These are phyloP conservation scores for Bombus pyrosoma DNA, from an alignment of 1,140 invertebrate species.

Conservation along the genomic window DNA sequence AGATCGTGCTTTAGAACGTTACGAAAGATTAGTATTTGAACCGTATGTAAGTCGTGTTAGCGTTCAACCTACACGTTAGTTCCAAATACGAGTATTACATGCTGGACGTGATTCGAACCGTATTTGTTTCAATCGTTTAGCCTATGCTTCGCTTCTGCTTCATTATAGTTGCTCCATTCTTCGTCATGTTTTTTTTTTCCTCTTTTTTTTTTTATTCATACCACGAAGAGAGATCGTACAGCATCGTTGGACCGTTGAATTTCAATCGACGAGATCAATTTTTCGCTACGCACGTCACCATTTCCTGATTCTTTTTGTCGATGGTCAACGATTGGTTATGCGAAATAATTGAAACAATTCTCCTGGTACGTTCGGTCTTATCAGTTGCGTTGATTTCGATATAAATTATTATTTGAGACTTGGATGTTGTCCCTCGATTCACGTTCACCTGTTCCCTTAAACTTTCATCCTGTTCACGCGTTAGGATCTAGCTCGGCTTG, in stretches of 20 bases:
- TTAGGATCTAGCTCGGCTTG: constrained; percentile 56
- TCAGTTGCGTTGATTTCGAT: neutral
- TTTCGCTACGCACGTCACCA: neutral
- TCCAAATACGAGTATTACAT: constrained; percentile 26
- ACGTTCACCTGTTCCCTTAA: neutral
- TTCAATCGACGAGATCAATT: constrained; percentile 9
- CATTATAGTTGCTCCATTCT: constrained; percentile 9
- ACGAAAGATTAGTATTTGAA: constrained; percentile 29
- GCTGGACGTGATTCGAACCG: constrained; percentile 15
- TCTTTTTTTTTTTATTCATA: neutral
- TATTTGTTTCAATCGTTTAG: constrained; percentile 42
- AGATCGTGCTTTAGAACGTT: constrained; percentile 15
- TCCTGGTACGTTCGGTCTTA: neutral
- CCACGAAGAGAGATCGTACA: neutral
- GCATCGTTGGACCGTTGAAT: neutral
- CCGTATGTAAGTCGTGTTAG: constrained; percentile 32
- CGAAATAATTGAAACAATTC: neutral
- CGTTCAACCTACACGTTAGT: constrained; percentile 11
- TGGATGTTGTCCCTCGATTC: neutral
- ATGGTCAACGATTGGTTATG: neutral
- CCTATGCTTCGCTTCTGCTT: constrained; percentile 54
- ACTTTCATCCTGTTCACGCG: constrained; percentile 26
- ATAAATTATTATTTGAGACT: neutral
- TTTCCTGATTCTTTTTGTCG: neutral
- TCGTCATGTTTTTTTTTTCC: neutral